Percentiles rank a stretch among this genome's conserved stretches.
These are phyloP conservation scores for Notospermus geniculatus DNA, from an alignment of 1,140 invertebrate species.

Conservation along the genomic window DNA sequence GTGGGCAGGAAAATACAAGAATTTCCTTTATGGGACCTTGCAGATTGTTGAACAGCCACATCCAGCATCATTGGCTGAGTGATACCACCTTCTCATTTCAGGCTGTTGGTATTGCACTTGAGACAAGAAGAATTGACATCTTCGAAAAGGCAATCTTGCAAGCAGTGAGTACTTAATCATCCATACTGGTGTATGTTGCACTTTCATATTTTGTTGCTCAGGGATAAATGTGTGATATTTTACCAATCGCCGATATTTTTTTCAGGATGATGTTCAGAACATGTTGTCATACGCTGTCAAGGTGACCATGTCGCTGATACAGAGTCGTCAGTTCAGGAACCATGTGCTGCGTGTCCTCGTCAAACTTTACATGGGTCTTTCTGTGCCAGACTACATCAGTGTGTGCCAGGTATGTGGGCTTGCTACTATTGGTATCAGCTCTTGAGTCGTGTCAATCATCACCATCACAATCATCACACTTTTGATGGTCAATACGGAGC, in stretches of 20 bases:
- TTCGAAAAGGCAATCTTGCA: constrained; percentile 85
- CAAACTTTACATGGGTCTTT: constrained; percentile 79
- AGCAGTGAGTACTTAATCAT: constrained; percentile 61
- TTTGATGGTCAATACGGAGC: no score
- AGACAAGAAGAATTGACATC: constrained; percentile 94
- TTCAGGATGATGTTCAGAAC: constrained; percentile 75
- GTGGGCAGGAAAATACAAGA: no score
- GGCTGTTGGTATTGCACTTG: constrained; percentile 83
- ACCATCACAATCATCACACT: no score
- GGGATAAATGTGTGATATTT: background rate
- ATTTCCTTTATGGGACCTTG: no score
- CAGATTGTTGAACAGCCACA: no score
- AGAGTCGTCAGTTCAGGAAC: constrained; percentile 88
- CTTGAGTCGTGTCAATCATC: no score
- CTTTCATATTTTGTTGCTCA: no score
- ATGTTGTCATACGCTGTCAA: constrained; percentile 94
- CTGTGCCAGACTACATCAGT: constrained; percentile 90
- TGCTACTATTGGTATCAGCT: no score
- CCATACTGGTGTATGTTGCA: no score
- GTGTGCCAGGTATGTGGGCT: constrained; percentile 64
- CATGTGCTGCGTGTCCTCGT: constrained; percentile 86
- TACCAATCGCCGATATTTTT: constrained; percentile 3
- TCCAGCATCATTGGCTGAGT: no score
- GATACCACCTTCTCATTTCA: no score
- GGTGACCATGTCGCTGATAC: constrained; percentile 92